A percentile compares a stretch with the other conserved stretches of the same genome.
These are phyloP conservation scores for Spongilla lacustris DNA, from an alignment of 37 sponge, comb jelly and placozoan genomes.

Conservation along the genomic window DNA sequence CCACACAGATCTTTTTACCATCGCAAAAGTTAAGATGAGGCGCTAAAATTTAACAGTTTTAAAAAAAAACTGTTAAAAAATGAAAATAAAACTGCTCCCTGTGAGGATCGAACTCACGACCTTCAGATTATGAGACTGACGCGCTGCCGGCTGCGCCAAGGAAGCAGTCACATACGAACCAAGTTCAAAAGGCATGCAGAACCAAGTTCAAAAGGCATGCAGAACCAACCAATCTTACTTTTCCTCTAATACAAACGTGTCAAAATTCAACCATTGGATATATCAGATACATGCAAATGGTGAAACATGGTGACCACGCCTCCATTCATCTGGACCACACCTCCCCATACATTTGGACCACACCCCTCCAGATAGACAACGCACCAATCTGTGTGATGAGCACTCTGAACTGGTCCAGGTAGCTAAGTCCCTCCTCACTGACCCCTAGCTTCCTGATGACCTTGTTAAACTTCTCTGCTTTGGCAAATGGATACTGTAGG, in stretches of 20 bases:
- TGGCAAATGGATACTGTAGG: constrained; percentile 87
- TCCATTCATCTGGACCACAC: no score
- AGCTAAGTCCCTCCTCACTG: constrained; percentile 86
- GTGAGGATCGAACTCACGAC: constrained; percentile 99
- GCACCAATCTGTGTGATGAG: constrained; percentile 94
- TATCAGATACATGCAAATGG: no score
- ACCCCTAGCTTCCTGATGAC: constrained; percentile 93
- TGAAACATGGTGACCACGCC: no score
- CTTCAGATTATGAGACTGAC: constrained; percentile 99
- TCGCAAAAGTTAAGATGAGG: no score
- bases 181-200: not conserved
- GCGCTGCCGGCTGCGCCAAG: constrained; percentile 97
- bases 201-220: no score
- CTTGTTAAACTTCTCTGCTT: constrained; percentile 93
- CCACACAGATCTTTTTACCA: no score
- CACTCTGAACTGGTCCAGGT: constrained; percentile 95
- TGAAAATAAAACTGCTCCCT: constrained; percentile 84
- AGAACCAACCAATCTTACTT: no score
- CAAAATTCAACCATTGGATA: no score
- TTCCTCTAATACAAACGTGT: no score
- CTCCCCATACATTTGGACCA: not conserved
- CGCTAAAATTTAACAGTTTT: no score
- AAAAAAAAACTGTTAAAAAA: no score
- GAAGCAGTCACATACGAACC: constrained; percentile 47
- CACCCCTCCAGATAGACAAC: not conserved